phyloP scores from a whole-genome alignment of 1,140 invertebrate genomes.

The Eubasilissa regina region DNA sequence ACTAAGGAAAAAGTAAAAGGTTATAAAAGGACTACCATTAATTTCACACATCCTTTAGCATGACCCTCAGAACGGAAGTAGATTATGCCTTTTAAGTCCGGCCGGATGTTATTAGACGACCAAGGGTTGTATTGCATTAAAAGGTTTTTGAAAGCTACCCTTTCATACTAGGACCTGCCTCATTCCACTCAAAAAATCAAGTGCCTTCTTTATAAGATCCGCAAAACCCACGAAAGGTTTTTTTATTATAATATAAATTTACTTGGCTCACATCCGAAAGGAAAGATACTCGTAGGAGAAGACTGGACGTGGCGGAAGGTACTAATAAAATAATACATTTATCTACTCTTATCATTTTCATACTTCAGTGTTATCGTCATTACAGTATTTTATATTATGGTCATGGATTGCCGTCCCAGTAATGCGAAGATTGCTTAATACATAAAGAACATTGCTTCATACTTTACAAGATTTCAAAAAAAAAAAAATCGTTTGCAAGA shows the following conservation, averaged over 20 bases:
- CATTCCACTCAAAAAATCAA: constrained; percentile 43
- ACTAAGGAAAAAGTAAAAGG: constrained; percentile 8
- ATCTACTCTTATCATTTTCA: too few relatives aligned
- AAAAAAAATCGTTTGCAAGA: too few relatives aligned
- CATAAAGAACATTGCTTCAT: too few relatives aligned
- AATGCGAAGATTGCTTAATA: too few relatives aligned
- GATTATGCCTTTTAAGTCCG: constrained; percentile 51
- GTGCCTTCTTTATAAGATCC: constrained; percentile 35
- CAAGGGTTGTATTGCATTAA: constrained; percentile 59
- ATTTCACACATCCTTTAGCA: constrained; percentile 45
- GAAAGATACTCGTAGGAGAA: not conserved
- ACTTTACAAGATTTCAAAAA: too few relatives aligned
- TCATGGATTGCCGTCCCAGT: too few relatives aligned
- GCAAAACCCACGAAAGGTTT: constrained; percentile 21
- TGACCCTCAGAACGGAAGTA: constrained; percentile 46
- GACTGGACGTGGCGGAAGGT: not conserved
- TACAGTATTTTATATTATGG: too few relatives aligned
- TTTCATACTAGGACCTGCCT: constrained; percentile 5
- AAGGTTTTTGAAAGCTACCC: constrained; percentile 58
- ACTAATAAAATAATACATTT: too few relatives aligned
- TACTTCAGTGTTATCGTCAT: too few relatives aligned
- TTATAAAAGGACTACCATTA: constrained; percentile 34
- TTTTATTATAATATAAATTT: constrained; percentile 34
- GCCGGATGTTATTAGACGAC: constrained; percentile 58
- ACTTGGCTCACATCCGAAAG: constrained; percentile 9